phyloP scores from a whole-genome alignment of 2,113 vertebrate species.

The Paramisgurnus dabryanus region DNA sequence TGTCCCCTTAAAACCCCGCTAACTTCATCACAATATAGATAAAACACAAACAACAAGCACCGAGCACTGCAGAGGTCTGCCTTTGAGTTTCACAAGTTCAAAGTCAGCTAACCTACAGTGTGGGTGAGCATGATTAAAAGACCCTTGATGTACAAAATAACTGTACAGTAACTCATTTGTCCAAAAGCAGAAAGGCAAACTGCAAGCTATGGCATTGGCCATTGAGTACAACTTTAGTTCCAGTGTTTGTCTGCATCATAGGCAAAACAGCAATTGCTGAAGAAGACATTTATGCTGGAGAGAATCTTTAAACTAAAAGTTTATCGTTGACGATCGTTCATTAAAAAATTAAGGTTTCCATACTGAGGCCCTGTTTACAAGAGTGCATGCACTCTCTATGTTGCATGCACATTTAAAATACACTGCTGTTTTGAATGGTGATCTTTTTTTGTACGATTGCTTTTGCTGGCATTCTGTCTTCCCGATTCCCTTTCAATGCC shows the following conservation, averaged over 20 bases:
- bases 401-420: too few relatives aligned
- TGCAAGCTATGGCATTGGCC: conserved; percentile 25
- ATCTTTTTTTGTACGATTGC: too few relatives aligned
- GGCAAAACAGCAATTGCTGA: not conserved
- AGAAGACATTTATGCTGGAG: not conserved
- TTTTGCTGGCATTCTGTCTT: not conserved
- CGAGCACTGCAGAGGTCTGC: conserved; percentile 9
- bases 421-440: too few relatives aligned
- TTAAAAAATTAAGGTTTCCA: too few relatives aligned
- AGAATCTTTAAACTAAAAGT: not conserved
- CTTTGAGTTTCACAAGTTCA: conserved; percentile 53
- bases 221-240: conserved; percentile 9
- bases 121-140: not conserved
- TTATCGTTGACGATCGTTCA: too few relatives aligned
- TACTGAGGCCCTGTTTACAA: too few relatives aligned
- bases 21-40: conserved; percentile 52
- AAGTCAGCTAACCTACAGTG: conserved; percentile 33
- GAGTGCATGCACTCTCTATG: too few relatives aligned
- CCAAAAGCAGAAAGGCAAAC: conserved; percentile 21
- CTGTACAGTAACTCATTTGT: conserved; percentile 30
- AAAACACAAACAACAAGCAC: conserved; percentile 51
- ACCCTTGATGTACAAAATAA: not conserved
- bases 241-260: conserved; percentile 22
- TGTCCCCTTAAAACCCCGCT: conserved; percentile 34
- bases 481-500: not conserved